These are phyloP conservation scores for Peromyscus aztecus DNA, from an alignment of 2,797 vertebrate species.

Conservation along the genomic window DNA sequence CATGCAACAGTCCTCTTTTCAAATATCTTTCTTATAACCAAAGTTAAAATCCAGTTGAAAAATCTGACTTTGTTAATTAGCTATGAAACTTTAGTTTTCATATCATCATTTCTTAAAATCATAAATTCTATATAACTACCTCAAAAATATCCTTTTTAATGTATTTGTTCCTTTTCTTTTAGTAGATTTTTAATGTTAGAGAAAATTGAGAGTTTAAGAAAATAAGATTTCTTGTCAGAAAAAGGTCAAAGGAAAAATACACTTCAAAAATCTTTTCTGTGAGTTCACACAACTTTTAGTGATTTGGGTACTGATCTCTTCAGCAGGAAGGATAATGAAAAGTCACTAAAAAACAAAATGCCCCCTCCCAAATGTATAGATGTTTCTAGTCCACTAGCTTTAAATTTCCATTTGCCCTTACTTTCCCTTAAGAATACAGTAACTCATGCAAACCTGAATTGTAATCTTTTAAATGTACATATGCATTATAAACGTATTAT, in stretches of 20 bases:
- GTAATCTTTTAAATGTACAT: conserved; percentile 78
- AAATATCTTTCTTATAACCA: not conserved
- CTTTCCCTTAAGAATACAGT: conserved; percentile 37
- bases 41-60: not conserved
- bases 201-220: not conserved
- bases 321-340: not conserved
- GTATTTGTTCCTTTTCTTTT: not conserved
- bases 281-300: conserved; percentile 33
- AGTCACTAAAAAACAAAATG: not conserved
- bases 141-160: not conserved
- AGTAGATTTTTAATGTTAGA: not conserved
- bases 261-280: not conserved
- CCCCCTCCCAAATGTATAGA: not conserved
- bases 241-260: not conserved
- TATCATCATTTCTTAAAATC: not conserved
- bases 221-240: conserved; percentile 46
- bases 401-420: conserved; percentile 56
- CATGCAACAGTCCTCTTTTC: not conserved
- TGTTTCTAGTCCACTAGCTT: not conserved
- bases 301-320: conserved; percentile 3
- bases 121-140: not conserved
- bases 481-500: conserved; percentile 73
- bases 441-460: conserved; percentile 74
- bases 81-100: not conserved
- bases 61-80: conserved; percentile 8